Conservation (phyloP, 2,113 vertebrate genomes). For the Alaudala cheleensis region DNA sequence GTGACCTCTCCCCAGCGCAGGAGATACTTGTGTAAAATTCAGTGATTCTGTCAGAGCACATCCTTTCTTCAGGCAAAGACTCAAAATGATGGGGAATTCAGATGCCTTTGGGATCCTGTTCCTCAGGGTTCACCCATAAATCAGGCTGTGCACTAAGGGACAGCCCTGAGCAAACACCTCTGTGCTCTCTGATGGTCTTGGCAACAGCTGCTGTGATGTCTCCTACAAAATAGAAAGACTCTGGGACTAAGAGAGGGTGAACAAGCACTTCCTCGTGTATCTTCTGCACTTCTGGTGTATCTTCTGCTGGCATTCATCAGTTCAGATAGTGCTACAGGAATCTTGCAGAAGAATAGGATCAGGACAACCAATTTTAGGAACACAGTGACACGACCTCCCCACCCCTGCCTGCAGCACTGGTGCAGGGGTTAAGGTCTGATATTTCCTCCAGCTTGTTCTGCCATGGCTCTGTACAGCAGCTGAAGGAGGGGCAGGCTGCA, state of each 20-base stretch:
- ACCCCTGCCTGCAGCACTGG: neutral
- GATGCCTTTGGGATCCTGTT: neutral
- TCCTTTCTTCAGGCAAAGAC: neutral
- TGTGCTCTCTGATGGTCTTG: neutral
- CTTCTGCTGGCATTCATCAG: neutral
- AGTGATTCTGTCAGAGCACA: neutral
- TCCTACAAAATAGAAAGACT: neutral
- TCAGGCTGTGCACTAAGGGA: neutral
- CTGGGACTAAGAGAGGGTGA: neutral
- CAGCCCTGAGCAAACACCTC: neutral
- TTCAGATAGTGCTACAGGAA: neutral
- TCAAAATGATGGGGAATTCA: neutral
- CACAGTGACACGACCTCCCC: rapidly evolving
- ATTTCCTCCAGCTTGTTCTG: neutral
- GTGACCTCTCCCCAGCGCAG: neutral
- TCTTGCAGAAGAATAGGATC: neutral
- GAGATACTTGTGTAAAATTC: neutral
- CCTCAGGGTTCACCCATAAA: neutral
- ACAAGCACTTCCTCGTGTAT: neutral
- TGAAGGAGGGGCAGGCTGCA: neutral
- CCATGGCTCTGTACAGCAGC: neutral
- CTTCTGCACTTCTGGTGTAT: neutral
- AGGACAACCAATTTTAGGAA: neutral
- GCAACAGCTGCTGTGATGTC: neutral
- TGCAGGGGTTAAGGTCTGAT: neutral